These are phyloP conservation scores for Atherinomorus stipes DNA, from an alignment of 2,113 vertebrate genomes.

Conservation along the genomic window DNA sequence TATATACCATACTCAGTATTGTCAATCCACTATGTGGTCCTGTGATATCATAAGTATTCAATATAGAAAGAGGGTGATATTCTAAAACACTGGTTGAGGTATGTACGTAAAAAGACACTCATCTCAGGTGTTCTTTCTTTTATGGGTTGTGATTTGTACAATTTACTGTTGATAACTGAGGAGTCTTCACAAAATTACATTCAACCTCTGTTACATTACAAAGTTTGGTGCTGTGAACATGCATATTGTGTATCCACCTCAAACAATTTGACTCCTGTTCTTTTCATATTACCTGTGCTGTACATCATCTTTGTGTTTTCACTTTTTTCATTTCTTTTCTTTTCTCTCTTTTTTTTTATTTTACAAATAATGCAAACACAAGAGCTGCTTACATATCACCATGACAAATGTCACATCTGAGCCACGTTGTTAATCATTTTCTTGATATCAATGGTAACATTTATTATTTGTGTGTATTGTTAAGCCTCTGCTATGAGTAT, in stretches of 20 bases:
- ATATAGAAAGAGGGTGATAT: not conserved
- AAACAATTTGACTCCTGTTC: slow-evolving; percentile 27
- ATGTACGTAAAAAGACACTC: slow-evolving; percentile 33
- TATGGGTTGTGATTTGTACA: slow-evolving; percentile 33
- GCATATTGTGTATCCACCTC: slow-evolving; percentile 38
- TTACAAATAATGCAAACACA: slow-evolving; percentile 51
- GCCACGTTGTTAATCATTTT: slow-evolving; percentile 37
- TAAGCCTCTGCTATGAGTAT: slow-evolving; percentile 55
- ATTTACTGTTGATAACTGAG: slow-evolving; percentile 42
- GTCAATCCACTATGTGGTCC: slow-evolving; percentile 36
- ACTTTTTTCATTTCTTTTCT: no score
- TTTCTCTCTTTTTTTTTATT: slow-evolving; percentile 11
- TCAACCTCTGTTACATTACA: slow-evolving; percentile 48
- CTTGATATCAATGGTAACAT: slow-evolving; percentile 49
- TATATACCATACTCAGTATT: slow-evolving; percentile 4
- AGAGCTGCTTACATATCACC: slow-evolving; percentile 55
- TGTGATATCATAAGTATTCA: slow-evolving; percentile 41
- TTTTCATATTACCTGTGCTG: slow-evolving; percentile 39
- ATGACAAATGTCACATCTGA: slow-evolving; percentile 15
- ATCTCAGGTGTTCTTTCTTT: slow-evolving; percentile 68
- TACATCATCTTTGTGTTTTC: slow-evolving; percentile 54
- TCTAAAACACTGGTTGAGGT: slow-evolving; percentile 36
- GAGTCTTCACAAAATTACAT: slow-evolving; percentile 39
- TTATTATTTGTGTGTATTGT: slow-evolving; percentile 56
- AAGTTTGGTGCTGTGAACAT: slow-evolving; percentile 63